Evolutionary conservation across 2,113 vertebrate species (phyloP), one percentile per base, ranked within the genome.

Genomic region (Oreochromis spilurus): DNA sequence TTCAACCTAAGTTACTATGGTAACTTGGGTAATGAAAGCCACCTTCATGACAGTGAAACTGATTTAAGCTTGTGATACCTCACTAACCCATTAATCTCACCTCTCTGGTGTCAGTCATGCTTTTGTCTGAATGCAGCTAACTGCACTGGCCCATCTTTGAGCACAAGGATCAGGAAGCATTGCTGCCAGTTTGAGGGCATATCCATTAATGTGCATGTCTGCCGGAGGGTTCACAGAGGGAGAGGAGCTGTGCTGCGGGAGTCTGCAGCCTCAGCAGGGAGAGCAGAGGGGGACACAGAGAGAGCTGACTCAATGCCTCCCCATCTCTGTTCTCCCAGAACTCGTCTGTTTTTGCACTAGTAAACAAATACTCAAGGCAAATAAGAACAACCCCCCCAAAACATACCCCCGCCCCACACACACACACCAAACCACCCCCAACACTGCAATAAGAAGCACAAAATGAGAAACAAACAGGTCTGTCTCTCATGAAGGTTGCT

Each of bases 311-410:
- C 92, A 83, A 84, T 70, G 82, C 84, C 88, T 89, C 67, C 55
- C 84, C 24, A 24, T 54, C 85, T 90, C 79, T 26, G 43, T 48
- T 88, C 78, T 77, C 80, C 77, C 89, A 88, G 8, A 86, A 90
- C 78, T 75, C 12, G 5, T 52, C 78, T 84, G 45, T 89, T 92
- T 93, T 85, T 91, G 84, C 79, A 84, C 79, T n/a, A 79, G 82
- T 89, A 94, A 93, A 93, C 89, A 90, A 88, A 86, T 65, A 88
- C 85, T 88, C 58, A 79, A 72, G 82, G 87, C 83, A 89, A 92
- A 90, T 81, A 81, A 79, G 45, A 89, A 80, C 48, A 62, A 48
- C 45, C 13, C 62, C 9, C 9, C 31, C 31, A 10, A 60, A 31
- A 58, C 26, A 31, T 1, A 16, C 6, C 6, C 31, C 17, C 29